A percentile compares a stretch with the other conserved stretches of the same genome.
Conservation (phyloP, 2,113 vertebrate genomes). For the Poeciliopsis prolifica region DNA sequence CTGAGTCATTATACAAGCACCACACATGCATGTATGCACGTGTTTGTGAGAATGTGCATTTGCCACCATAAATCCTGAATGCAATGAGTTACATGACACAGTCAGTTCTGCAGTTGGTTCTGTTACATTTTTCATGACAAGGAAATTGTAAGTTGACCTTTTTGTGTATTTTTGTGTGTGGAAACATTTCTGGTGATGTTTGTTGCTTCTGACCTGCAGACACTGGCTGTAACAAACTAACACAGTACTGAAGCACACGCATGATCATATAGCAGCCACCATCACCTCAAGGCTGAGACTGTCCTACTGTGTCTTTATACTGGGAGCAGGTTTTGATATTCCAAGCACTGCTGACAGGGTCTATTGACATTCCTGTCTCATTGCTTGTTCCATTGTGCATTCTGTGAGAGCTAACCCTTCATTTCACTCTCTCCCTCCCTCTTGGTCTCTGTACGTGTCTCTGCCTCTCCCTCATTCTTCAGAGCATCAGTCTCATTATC, state of each 20-base stretch:
- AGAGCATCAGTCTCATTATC: constrained; percentile 61
- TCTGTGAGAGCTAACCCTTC: constrained; percentile 58
- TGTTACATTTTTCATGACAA: constrained; percentile 38
- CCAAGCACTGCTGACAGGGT: constrained; percentile 48
- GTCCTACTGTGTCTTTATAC: constrained; percentile 51
- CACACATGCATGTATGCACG: constrained; percentile 28
- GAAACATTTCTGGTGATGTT: constrained; percentile 6
- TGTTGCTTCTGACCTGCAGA: constrained; percentile 27
- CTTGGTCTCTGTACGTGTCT: constrained; percentile 19
- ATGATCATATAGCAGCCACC: constrained; percentile 9
- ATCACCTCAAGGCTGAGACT: constrained; percentile 50
- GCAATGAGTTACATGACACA: constrained; percentile 27
- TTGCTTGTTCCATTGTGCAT: constrained; percentile 69
- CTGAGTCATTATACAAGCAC: constrained; percentile 56
- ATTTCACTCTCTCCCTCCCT: constrained; percentile 15
- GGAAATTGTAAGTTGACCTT: constrained; percentile 64
- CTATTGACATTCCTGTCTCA: constrained; percentile 74
- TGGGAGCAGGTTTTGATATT: constrained; percentile 72
- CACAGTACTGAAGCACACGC: constrained; percentile 17
- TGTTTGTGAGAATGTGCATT: constrained; percentile 18
- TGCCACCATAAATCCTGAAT: constrained; percentile 32
- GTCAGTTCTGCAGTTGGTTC: constrained; percentile 31
- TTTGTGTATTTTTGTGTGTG: constrained; percentile 15
- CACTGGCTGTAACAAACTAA: constrained; percentile 4
- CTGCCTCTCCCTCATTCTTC: constrained; percentile 33